phyloP scores from a whole-genome alignment of 1,140 invertebrate genomes.

The Drosophila rhopaloa region DNA sequence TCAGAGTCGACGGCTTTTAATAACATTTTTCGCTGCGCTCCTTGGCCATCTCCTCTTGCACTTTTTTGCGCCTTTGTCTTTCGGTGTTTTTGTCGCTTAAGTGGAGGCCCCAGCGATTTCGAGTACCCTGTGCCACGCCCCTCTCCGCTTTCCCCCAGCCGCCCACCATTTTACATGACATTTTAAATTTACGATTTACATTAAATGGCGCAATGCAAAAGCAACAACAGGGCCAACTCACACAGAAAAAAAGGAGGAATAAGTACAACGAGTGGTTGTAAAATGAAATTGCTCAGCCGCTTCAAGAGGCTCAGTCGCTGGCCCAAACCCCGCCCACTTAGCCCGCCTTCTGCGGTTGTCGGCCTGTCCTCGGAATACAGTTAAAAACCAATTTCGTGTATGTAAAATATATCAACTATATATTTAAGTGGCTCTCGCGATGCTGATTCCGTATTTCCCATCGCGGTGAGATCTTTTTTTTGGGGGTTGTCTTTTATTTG shows the following conservation, averaged over 20 bases:
- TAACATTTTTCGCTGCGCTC: constrained; percentile 76
- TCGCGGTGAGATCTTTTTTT: background rate
- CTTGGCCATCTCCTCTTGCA: constrained; percentile 39
- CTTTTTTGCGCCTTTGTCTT: constrained; percentile 40
- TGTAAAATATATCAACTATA: constrained; percentile 83
- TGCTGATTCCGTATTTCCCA: constrained; percentile 34
- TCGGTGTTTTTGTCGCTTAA: constrained; percentile 57
- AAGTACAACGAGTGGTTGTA: constrained; percentile 78
- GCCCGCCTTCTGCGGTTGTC: constrained; percentile 45
- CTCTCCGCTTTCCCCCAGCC: constrained; percentile 36
- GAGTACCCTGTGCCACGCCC: constrained; percentile 63
- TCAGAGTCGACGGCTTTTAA: constrained; percentile 74
- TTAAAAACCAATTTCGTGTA: constrained; percentile 83
- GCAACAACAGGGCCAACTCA: constrained; percentile 31
- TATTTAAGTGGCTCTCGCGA: constrained; percentile 73
- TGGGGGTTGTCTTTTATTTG: constrained; percentile 31
- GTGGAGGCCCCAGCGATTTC: constrained; percentile 58
- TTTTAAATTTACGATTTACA: constrained; percentile 83
- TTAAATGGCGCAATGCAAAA: constrained; percentile 78
- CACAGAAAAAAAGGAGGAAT: constrained; percentile 8
- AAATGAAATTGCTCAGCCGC: constrained; percentile 75
- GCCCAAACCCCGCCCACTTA: constrained; percentile 1
- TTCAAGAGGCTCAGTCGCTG: constrained; percentile 39
- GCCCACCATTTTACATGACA: constrained; percentile 74
- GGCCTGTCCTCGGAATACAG: constrained; percentile 54